phyloP scores from a whole-genome alignment of 2,888 invertebrate species.

The Nezara viridula region DNA sequence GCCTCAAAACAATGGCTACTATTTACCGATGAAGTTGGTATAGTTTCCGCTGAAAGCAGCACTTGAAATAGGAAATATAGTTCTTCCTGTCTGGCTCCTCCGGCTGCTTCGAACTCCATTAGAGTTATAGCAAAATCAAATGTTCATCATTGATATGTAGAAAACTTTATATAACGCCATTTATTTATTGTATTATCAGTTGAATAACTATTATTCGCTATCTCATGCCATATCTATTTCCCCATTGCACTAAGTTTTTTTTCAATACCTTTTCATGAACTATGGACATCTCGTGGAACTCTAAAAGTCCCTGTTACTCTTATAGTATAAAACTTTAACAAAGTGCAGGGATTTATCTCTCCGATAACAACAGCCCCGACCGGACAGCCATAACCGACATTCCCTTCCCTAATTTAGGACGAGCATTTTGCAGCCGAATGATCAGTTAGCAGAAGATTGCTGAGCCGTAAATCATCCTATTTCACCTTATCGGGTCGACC shows the following conservation, averaged over 20 bases:
- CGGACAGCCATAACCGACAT: neutral
- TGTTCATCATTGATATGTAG: too few species aligned
- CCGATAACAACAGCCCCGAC: neutral
- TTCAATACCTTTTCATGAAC: neutral
- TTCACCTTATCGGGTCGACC: neutral
- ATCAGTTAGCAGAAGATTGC: slow-evolving; percentile 16
- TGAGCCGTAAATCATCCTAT: neutral
- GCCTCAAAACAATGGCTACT: too few species aligned
- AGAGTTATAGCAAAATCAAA: too few species aligned
- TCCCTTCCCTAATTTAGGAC: neutral
- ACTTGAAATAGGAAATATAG: too few species aligned
- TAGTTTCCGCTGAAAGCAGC: too few species aligned
- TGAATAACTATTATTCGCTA: neutral
- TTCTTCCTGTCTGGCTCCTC: too few species aligned
- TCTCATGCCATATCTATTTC: neutral
- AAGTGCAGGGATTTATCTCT: neutral
- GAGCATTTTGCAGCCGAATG: neutral
- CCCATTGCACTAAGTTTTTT: neutral
- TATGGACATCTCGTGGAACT: neutral
- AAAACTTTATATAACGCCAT: too few species aligned
- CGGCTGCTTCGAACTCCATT: too few species aligned
- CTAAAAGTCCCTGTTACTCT: neutral
- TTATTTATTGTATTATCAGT: too few species aligned
- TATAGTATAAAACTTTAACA: neutral
- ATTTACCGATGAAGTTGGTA: too few species aligned